These are phyloP conservation scores for Himalopsyche tibetana DNA, from an alignment of 2,888 invertebrate species.

Conservation along the genomic window DNA sequence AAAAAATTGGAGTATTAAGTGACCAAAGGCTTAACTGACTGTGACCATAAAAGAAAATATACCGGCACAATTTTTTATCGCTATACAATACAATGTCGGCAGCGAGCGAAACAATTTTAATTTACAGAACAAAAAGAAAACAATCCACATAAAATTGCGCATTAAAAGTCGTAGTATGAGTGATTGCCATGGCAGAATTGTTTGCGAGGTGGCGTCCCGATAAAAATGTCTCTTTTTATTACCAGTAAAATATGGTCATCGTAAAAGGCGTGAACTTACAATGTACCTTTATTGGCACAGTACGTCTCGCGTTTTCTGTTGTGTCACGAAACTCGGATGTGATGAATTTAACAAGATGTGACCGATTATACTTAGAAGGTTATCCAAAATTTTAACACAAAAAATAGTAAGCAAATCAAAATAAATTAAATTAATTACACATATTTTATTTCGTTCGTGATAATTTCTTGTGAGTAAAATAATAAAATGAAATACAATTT, in stretches of 20 bases:
- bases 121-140: slow-evolving; percentile 26
- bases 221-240: slow-evolving; percentile 55
- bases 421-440: too few species aligned
- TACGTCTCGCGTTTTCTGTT: not conserved
- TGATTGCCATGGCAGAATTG: slow-evolving; percentile 31
- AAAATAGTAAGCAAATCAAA: too few species aligned
- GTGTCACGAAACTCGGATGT: not conserved
- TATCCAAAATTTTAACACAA: too few species aligned
- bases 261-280: slow-evolving; percentile 49
- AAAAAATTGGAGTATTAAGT: too few species aligned
- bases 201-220: slow-evolving; percentile 45
- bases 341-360: not conserved
- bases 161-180: slow-evolving; percentile 12
- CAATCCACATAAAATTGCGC: slow-evolving; percentile 35
- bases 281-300: not conserved
- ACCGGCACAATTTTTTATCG: too few species aligned
- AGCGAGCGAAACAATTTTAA: not conserved
- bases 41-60: too few species aligned
- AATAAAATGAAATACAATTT: too few species aligned
- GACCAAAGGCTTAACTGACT: too few species aligned
- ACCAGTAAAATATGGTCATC: slow-evolving; percentile 54
- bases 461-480: too few species aligned
- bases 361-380: not conserved
- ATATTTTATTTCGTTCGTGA: too few species aligned
- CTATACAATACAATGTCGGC: not conserved